Evolutionary conservation across 2,888 invertebrate species (phyloP), one percentile per base, ranked within the genome.

Genomic region (Muscina levida): DNA sequence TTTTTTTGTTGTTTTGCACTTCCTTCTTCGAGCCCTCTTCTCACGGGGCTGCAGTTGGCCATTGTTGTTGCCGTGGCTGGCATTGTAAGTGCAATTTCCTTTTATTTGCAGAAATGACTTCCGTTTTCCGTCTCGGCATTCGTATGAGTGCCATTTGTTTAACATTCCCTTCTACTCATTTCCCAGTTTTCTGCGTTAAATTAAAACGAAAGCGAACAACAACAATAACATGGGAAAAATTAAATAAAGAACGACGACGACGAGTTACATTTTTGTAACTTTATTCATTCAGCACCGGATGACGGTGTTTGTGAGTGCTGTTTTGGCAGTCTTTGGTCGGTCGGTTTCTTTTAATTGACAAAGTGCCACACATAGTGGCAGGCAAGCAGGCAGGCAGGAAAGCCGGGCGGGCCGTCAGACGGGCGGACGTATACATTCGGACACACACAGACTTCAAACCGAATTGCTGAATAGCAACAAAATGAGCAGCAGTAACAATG

Each of bases 81-180:
- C 37, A 48, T 26, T 31, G 67, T 77, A 77, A 81, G 81, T 81
- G 81, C 77, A 74, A 81, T 77, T 81, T 81, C 81, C 77, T 72
- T 77, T 81, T 72, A 75, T 77, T 77, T 77, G 75, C 68, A 37
- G 51, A 77, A 80, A 81, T 75, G 72, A 72, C 81, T 77, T 77
- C 77, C 77, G 77, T 62, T 77, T 81, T 72, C 77, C 77, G 74
- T 57, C 22, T 39, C 59, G 59, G 2, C 62, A 42, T 42, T 62
- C 48, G 24, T 31, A 46, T 22, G 51, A 48, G 3, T 31, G 67
- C 17, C 48, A 67, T 67, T 67, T 67, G 19, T 67, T 67, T 48
- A 37, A 51, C 19, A 24, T 67, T 67, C 19, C 51, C 48, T 51
- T n/a, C n/a, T n/a, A n/a, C n/a, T n/a, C n/a, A n/a, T n/a, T n/a